phyloP scores from a whole-genome alignment of 2,797 vertebrate species.

The Gambelia wislizenii region DNA sequence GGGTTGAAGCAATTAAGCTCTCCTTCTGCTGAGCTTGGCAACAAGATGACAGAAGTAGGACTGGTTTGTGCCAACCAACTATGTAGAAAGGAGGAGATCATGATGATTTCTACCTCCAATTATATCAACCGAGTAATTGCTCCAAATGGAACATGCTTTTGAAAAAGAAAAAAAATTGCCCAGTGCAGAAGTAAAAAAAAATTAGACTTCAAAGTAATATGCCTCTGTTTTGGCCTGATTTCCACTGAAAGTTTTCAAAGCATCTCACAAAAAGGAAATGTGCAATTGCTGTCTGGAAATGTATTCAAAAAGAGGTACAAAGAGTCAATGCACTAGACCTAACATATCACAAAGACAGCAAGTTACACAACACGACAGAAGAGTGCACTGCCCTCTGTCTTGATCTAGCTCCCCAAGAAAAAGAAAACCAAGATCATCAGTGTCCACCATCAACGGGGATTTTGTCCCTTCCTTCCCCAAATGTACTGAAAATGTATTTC shows the following conservation, averaged over 20 bases:
- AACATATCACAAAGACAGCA: neutral
- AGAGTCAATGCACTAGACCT: neutral
- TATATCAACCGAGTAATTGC: slow-evolving; percentile 8
- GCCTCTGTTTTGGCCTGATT: neutral
- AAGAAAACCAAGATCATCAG: neutral
- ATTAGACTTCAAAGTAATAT: neutral
- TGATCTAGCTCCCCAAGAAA: neutral
- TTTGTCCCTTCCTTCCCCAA: neutral
- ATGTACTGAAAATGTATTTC: neutral
- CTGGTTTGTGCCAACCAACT: neutral
- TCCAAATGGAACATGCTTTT: neutral
- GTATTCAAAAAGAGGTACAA: neutral
- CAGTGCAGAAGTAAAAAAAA: neutral
- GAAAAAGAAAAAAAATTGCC: neutral
- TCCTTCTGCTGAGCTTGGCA: slow-evolving; percentile 42
- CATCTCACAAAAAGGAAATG: neutral
- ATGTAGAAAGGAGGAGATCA: neutral
- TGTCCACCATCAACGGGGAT: neutral
- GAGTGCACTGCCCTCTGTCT: neutral
- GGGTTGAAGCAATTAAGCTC: slow-evolving; percentile 37
- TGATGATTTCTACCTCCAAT: slow-evolving; percentile 5
- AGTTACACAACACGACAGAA: neutral
- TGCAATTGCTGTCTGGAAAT: neutral
- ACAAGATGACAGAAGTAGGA: slow-evolving; percentile 1
- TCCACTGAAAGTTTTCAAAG: neutral